A percentile compares a stretch with the other conserved stretches of the same genome.
These are phyloP conservation scores for Nysson spinosus DNA, from an alignment of 2,888 invertebrate genomes.

Conservation along the genomic window DNA sequence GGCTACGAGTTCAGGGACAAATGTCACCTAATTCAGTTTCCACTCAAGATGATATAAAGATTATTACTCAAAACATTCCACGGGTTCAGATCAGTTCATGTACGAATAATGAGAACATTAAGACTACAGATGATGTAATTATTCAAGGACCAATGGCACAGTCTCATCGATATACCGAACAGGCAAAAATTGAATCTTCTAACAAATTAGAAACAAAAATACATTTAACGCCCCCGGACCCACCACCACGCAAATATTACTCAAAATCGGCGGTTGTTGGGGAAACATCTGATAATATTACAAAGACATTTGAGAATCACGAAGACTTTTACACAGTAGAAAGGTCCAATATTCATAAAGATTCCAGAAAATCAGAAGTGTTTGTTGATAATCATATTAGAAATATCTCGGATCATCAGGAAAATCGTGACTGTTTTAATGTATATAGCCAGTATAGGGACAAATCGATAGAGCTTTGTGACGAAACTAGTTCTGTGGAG, in stretches of 20 bases:
- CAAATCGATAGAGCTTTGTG: conserved; percentile 66
- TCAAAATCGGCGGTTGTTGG: conserved; percentile 63
- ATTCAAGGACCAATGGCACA: conserved; percentile 24
- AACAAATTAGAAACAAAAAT: conserved; percentile 76
- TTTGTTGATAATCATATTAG: conserved; percentile 30
- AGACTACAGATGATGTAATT: conserved; percentile 7
- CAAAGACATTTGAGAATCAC: conserved; percentile 34
- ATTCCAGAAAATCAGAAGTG: conserved; percentile 47
- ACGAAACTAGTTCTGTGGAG: conserved; percentile 51
- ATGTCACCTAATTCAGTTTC: conserved; percentile 15
- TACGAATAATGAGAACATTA: conserved; percentile 27
- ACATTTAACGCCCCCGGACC: conserved; percentile 76
- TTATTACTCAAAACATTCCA: conserved; percentile 25
- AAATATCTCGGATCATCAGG: conserved; percentile 41
- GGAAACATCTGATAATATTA: conserved; percentile 21
- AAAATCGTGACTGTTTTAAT: conserved; percentile 57
- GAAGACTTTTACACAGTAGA: conserved; percentile 59
- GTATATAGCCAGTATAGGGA: conserved; percentile 63
- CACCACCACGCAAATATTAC: conserved; percentile 78
- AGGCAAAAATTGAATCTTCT: conserved; percentile 53
- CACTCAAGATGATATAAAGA: conserved; percentile 31
- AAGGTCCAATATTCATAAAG: conserved; percentile 47
- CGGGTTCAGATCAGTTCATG: conserved; percentile 21
- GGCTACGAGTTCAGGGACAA: conserved; percentile 2
- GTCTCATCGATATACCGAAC: conserved; percentile 46